Base-by-base conservation (phyloP, 1,140 invertebrate genomes). In the Pentalonia nigronervosa region DNA sequence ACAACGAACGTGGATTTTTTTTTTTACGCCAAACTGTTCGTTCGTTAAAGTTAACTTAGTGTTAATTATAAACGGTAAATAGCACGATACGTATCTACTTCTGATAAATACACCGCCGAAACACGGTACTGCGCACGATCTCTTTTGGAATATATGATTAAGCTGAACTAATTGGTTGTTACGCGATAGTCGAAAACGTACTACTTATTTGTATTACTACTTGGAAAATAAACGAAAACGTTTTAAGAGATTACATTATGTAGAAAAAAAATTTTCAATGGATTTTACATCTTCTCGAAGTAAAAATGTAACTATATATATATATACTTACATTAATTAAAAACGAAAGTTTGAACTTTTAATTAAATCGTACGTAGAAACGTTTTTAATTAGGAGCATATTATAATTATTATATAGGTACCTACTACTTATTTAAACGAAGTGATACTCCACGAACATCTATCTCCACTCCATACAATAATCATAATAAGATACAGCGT, bases 11-110 rank as follows among this genome's bases (percentile, higher is more conserved):
- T 47, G 17, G 30, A 7, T 20, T 50, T 36, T 48, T 36, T 48
- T 87, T 87, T n/a, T 87, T 87, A 14, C 11, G 1, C 11, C 20
- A 30, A 20, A 48, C 6, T 20, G 30, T 87, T 84, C 11, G 86
- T 87, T n/a, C 25, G 45, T 47, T 30, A n/a, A 87, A 45, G 14
- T 47, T n/a, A 87, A 87, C 86, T 50, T 76, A 14, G 14, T 17
- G 47, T 87, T 48, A 87, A 87, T 87, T 87, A 87, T 47, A 20
- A 87, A 87, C 20, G n/a, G 86, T 50, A 87, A 34, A 87, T 48
- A 87, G 30, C 23, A 30, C 21, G 30, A 76, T 45, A 84, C 23
- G 2, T 25, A 41, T 30, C 48, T 30, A 30, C 23, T 86, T n/a
- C 41, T 47, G 14, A n/a, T 86, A 30, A 83, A 36, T 36, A 41